A percentile compares a stretch with the other conserved stretches of the same genome.
These are phyloP conservation scores for Eidolon dupreanum DNA, from an alignment of 2,797 vertebrate species.

Conservation along the genomic window DNA sequence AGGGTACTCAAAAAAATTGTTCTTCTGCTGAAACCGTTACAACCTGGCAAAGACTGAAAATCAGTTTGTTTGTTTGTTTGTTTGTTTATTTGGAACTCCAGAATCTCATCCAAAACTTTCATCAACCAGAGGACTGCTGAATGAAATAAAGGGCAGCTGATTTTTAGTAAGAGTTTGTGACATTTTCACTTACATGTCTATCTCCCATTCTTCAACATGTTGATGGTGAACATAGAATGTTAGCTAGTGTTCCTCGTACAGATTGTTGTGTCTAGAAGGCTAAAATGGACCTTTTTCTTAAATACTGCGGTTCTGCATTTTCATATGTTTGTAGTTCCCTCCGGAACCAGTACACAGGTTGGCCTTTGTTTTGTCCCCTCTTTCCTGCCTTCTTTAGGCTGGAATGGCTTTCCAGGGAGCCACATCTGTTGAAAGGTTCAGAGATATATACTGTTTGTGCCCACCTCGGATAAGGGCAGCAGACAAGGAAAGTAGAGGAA, in stretches of 20 bases:
- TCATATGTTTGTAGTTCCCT: background rate
- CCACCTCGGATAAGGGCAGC: background rate
- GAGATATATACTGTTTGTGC: background rate
- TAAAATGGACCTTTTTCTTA: background rate
- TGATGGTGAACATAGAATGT: background rate
- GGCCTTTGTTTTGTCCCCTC: background rate
- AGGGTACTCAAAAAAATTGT: background rate
- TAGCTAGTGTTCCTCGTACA: background rate
- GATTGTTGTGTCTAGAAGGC: background rate
- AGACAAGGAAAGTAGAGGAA: background rate
- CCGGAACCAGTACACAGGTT: background rate
- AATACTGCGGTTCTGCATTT: background rate
- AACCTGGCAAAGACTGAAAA: background rate
- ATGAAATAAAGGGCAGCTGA: background rate
- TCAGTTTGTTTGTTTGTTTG: too few species aligned
- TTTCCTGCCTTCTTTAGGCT: too few species aligned
- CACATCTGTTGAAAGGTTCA: background rate
- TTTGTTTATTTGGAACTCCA: background rate
- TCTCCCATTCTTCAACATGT: background rate
- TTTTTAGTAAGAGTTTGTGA: background rate
- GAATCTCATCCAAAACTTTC: background rate
- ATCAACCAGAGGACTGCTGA: background rate
- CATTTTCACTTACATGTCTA: background rate
- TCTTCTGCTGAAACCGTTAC: background rate
- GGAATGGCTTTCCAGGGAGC: background rate